A percentile compares a stretch with the other conserved stretches of the same genome.
Conservation (phyloP, 2,797 vertebrate genomes). For the Triplophysa yarkandensis region DNA sequence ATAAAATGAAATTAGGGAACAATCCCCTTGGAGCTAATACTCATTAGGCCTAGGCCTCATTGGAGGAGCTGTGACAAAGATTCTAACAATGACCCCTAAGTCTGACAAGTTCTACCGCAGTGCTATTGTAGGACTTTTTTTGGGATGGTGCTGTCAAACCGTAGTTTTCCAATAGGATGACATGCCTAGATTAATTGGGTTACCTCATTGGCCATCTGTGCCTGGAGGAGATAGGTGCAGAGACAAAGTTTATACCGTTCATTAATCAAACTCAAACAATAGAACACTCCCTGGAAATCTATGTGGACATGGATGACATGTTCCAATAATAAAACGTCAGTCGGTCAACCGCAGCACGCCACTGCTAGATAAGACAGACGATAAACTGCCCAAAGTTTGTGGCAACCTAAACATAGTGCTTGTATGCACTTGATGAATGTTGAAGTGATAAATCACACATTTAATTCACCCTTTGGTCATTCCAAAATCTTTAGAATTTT, state of each 20-base stretch:
- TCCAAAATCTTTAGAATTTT: too few relatives aligned
- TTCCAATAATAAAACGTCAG: conserved; percentile 40
- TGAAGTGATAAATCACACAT: too few relatives aligned
- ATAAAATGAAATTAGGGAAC: conserved; percentile 45
- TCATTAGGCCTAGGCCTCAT: conserved; percentile 28
- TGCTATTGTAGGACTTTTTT: conserved; percentile 7
- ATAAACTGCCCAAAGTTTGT: not conserved
- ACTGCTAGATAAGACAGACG: conserved; percentile 25
- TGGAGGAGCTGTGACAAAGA: conserved; percentile 26
- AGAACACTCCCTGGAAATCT: conserved; percentile 26
- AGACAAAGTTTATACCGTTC: conserved; percentile 40
- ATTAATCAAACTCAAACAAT: conserved; percentile 38
- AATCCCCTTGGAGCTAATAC: conserved; percentile 43
- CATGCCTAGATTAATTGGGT: conserved; percentile 46
- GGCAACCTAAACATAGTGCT: not conserved
- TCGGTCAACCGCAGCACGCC: conserved; percentile 30
- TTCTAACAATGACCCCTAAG: conserved; percentile 10
- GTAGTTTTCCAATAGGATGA: conserved; percentile 34
- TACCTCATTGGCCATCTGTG: conserved; percentile 46
- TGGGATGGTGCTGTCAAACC: conserved; percentile 15
- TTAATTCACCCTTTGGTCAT: too few relatives aligned
- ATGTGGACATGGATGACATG: conserved; percentile 16
- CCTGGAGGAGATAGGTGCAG: conserved; percentile 21
- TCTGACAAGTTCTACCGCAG: conserved; percentile 8
- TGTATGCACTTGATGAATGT: not conserved